Base-by-base conservation (phyloP, 2,888 invertebrate genomes). In the Melinaea marsaeus region DNA sequence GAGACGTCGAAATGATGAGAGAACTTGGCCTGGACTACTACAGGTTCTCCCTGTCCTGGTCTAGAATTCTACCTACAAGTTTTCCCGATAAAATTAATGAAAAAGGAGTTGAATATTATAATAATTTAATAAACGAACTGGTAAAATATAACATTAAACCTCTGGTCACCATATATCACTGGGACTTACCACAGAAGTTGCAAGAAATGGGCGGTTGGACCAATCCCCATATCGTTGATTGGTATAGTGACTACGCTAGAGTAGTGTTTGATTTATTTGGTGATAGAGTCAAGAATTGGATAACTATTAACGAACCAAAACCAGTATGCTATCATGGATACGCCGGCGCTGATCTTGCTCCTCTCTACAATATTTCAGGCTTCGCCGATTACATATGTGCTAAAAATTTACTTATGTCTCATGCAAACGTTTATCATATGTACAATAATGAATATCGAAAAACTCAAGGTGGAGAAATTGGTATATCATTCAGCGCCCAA, bases 41-140 rank as follows among this genome's bases (percentile, higher is more conserved):
- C 75, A 80, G 92, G 55, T 91, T 92, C 71, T 92, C 92, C 0
- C 76, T 92, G n/a, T 90, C 93, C 0, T 94, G 94, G 94, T 72
- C 92, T 0, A 78, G 94, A 56, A 81, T 94, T 35, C 76, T 94
- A 57, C 93, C 94, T 0, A 88, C 85, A 58, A 93, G 92, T 55
- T 86, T 87, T 58, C 71, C 84, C 0, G 83, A 90, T 58, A 73
- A 80, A 6, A 78, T 93, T 22, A 95, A 93, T 73, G 71, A 71
- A 22, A 72, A 73, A 3, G 94, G 93, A 7, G 85, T 94, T 4
- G 79, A 90, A 54, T 94, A 94, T 78, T 95, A 95, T 78, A 92
- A 93, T 69, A 83, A 89, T 65, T 75, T 93, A 9, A 88, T 93
- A 48, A 77, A 93, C 71, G 92, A 91, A 73, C 83, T 95, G 58